These are phyloP conservation scores for Anhinga rufa DNA, from an alignment of 2,113 vertebrate species.

Conservation along the genomic window DNA sequence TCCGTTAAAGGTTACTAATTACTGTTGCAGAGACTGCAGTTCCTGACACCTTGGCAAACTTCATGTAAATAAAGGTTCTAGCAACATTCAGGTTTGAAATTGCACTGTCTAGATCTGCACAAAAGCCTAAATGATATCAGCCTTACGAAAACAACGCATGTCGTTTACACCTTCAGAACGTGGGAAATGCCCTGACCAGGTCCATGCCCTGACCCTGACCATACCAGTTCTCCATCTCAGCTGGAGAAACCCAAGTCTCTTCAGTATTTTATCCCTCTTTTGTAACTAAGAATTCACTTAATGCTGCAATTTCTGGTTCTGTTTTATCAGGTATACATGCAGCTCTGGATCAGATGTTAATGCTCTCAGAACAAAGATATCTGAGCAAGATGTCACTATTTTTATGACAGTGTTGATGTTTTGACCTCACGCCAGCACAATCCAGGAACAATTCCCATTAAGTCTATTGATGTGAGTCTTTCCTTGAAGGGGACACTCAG, in stretches of 20 bases:
- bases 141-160: background rate
- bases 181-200: background rate
- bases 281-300: background rate
- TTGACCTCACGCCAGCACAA: background rate
- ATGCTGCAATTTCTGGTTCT: background rate
- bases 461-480: conserved; percentile 25
- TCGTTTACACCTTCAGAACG: background rate
- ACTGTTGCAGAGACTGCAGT: background rate
- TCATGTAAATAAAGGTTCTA: background rate
- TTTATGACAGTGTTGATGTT: background rate
- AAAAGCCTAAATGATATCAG: background rate
- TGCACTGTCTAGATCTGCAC: background rate
- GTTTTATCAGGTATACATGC: background rate
- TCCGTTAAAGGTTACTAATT: background rate
- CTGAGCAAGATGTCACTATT: background rate
- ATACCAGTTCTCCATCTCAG: background rate
- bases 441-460: conserved; percentile 31
- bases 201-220: no score
- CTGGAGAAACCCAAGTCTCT: background rate
- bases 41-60: background rate
- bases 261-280: background rate
- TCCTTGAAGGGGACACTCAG: conserved; percentile 23
- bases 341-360: background rate
- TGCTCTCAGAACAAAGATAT: background rate
- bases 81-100: background rate